phyloP scores from a whole-genome alignment of 2,113 vertebrate species.

The Crocuta crocuta region DNA sequence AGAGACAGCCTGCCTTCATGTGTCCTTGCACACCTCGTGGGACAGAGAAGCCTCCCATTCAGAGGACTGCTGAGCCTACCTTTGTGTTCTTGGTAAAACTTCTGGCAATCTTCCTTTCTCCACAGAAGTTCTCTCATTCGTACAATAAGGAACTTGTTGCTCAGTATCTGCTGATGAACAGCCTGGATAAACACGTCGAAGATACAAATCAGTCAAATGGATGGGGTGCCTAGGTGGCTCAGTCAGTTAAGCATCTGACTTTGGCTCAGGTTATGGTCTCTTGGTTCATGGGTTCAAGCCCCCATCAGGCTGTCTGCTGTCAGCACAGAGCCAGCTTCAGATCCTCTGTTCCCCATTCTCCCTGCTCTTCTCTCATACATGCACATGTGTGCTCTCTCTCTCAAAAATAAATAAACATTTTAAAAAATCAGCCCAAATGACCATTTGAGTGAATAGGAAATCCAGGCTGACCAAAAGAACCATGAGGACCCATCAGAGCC shows the following conservation, averaged over 20 bases:
- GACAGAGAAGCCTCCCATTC: background rate
- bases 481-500: background rate
- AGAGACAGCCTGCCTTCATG: background rate
- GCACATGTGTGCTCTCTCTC: too few relatives aligned
- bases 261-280: too few relatives aligned
- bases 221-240: too few relatives aligned
- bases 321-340: too few relatives aligned
- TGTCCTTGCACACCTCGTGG: background rate
- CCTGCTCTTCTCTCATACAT: too few relatives aligned
- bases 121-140: slow-evolving; percentile 90
- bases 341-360: too few relatives aligned
- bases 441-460: background rate
- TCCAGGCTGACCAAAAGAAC: background rate
- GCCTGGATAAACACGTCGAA: slow-evolving; percentile 84
- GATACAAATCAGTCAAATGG: background rate
- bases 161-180: slow-evolving; percentile 93
- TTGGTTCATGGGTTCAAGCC: too few relatives aligned
- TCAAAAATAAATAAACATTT: background rate
- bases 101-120: slow-evolving; percentile 89
- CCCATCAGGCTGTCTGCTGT: too few relatives aligned
- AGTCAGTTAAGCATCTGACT: too few relatives aligned
- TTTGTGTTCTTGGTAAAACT: slow-evolving; percentile 94
- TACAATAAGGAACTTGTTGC: slow-evolving; percentile 92
- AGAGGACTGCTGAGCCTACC: slow-evolving; percentile 83
- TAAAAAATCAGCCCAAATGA: background rate